A percentile compares a stretch with the other conserved stretches of the same genome.
Conservation (phyloP, 2,113 vertebrate genomes). For the Neopipo cinnamomea region DNA sequence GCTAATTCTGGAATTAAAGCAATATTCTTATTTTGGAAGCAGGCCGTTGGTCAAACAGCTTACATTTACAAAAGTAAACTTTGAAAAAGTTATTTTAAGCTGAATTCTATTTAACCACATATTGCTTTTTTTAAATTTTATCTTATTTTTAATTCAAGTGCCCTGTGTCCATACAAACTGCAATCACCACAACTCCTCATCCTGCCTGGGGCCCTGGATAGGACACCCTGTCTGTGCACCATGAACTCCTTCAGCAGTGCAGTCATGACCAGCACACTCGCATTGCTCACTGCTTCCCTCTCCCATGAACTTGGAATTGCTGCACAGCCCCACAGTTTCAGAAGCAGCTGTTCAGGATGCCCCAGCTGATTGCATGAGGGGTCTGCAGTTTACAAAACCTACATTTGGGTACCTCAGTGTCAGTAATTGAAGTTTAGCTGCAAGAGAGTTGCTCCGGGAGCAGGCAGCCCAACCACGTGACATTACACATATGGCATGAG, state of each 20-base stretch:
- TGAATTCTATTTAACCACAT: background rate
- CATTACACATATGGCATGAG: too few species aligned
- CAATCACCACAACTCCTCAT: background rate
- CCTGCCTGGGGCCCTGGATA: background rate
- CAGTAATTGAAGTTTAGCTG: background rate
- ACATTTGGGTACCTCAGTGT: background rate
- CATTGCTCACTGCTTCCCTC: background rate
- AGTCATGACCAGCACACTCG: background rate
- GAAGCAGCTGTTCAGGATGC: background rate
- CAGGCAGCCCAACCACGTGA: background rate
- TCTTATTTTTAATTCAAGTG: background rate
- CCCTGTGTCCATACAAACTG: fast-evolving
- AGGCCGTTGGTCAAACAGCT: background rate
- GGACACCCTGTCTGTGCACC: background rate
- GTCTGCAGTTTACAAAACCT: background rate
- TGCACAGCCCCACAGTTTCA: background rate
- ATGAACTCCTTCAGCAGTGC: background rate
- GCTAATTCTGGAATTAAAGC: background rate
- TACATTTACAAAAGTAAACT: background rate
- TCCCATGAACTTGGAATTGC: background rate
- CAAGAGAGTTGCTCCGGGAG: background rate
- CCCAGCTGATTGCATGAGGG: background rate
- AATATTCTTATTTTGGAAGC: background rate
- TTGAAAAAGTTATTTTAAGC: background rate
- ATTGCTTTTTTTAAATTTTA: background rate